Conservation (phyloP, 1,140 invertebrate species). For the Drosophila tropicalis region DNA sequence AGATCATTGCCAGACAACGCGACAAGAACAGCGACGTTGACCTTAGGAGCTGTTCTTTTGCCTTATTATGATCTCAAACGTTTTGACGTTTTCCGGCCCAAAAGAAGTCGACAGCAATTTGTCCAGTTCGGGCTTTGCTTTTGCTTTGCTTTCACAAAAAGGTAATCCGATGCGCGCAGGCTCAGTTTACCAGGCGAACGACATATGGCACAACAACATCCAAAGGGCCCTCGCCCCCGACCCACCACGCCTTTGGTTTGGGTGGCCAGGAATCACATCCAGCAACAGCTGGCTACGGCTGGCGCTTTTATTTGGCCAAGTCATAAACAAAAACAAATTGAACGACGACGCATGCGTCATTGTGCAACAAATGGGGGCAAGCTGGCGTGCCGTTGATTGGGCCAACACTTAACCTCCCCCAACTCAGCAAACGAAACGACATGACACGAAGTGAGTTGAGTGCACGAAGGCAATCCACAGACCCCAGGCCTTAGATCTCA, state of each 20-base stretch:
- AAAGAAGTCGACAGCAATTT: slow-evolving; percentile 5
- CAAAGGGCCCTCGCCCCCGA: background rate
- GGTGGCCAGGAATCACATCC: slow-evolving; percentile 37
- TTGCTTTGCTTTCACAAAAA: slow-evolving; percentile 34
- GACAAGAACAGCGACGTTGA: slow-evolving; percentile 55
- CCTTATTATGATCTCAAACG: slow-evolving; percentile 71
- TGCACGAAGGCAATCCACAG: slow-evolving; percentile 38
- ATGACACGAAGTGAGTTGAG: slow-evolving; percentile 8
- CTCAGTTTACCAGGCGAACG: slow-evolving; percentile 62
- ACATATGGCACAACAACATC: slow-evolving; percentile 58
- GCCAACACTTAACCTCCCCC: slow-evolving; percentile 69
- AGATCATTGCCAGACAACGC: slow-evolving; percentile 68
- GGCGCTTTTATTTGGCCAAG: slow-evolving; percentile 68
- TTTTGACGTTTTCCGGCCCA: slow-evolving; percentile 77
- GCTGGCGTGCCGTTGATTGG: slow-evolving; percentile 65
- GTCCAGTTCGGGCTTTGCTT: slow-evolving; percentile 64
- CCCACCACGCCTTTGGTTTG: slow-evolving; percentile 3
- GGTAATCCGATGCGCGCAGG: slow-evolving; percentile 56
- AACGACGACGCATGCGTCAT: slow-evolving; percentile 66
- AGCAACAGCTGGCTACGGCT: slow-evolving; percentile 65
- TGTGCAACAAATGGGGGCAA: slow-evolving; percentile 66
- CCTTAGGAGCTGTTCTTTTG: slow-evolving; percentile 44
- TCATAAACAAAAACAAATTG: slow-evolving; percentile 55
- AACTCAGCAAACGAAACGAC: slow-evolving; percentile 1
- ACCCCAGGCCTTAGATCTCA: slow-evolving; percentile 19